Evolutionary conservation across 1,140 invertebrate genomes (phyloP).

Genomic region (Pseudomyrmex pallidus): DNA sequence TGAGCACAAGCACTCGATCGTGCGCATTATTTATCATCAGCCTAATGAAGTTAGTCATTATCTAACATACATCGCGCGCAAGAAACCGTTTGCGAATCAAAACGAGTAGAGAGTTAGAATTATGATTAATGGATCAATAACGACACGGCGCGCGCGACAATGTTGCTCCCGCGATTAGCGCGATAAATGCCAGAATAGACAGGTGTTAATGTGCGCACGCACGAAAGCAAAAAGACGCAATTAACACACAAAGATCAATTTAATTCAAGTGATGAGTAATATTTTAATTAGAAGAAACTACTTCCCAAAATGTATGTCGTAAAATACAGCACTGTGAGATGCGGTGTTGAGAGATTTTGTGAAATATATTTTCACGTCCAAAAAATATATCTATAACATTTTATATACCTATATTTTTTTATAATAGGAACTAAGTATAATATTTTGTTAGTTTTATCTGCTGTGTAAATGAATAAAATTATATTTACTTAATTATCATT

Average conservation of each 20-base stretch:
- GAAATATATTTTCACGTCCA: neutral
- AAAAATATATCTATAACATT: too few species aligned
- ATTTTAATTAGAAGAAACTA: slow-evolving; percentile 41
- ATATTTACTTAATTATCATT: neutral
- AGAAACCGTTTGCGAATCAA: slow-evolving; percentile 59
- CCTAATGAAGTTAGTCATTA: slow-evolving; percentile 73
- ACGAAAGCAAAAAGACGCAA: slow-evolving; percentile 16
- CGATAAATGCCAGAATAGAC: slow-evolving; percentile 49
- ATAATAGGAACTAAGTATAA: too few species aligned
- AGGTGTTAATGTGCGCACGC: slow-evolving; percentile 62
- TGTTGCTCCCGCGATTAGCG: slow-evolving; percentile 57
- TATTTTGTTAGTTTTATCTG: too few species aligned
- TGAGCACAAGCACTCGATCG: slow-evolving; percentile 18
- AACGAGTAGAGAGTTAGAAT: slow-evolving; percentile 45
- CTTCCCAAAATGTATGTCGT: neutral
- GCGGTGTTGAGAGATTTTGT: neutral
- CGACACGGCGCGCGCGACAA: slow-evolving; percentile 41
- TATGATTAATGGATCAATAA: slow-evolving; percentile 73
- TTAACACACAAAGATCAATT: slow-evolving; percentile 51
- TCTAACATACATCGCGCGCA: slow-evolving; percentile 64
- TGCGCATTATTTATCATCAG: slow-evolving; percentile 66
- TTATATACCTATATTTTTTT: too few species aligned
- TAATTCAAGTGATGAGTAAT: slow-evolving; percentile 20
- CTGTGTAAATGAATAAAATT: neutral
- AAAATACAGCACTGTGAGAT: neutral